A percentile compares a stretch with the other conserved stretches of the same genome.
phyloP scores from a whole-genome alignment of 2,797 vertebrate species.

The Anableps anableps region DNA sequence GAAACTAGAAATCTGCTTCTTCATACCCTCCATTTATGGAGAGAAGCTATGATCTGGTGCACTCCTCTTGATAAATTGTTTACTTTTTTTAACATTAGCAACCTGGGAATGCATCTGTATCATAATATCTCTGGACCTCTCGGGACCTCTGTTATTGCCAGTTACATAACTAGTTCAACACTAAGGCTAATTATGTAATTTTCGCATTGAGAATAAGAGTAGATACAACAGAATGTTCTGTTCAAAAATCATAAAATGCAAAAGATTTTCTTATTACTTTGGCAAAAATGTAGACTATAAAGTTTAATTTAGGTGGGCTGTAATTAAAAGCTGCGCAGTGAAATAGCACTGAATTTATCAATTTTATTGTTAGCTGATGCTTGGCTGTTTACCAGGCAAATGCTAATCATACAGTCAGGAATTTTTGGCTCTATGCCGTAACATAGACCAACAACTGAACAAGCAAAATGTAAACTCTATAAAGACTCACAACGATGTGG shows the following conservation, averaged over 20 bases:
- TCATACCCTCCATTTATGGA: not conserved
- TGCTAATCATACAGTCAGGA: conserved; percentile 26
- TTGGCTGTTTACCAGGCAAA: conserved; percentile 19
- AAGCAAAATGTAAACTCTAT: not conserved
- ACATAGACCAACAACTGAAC: not conserved
- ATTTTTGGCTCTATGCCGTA: not conserved
- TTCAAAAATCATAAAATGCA: conserved; percentile 23
- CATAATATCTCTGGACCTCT: conserved; percentile 16
- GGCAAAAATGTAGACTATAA: conserved; percentile 21
- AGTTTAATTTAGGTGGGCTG: conserved; percentile 34
- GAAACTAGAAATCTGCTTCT: not conserved
- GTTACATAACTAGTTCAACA: conserved; percentile 38
- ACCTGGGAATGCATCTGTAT: not conserved
- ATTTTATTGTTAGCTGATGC: conserved; percentile 41
- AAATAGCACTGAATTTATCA: conserved; percentile 39
- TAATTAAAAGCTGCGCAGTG: conserved; percentile 39
- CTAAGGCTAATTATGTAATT: conserved; percentile 26
- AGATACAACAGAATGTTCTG: not conserved
- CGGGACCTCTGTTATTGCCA: conserved; percentile 34
- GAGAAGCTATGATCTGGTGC: too few relatives aligned
- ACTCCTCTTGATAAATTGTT: not conserved
- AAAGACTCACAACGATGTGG: conserved; percentile 16
- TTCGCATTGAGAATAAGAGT: conserved; percentile 7
- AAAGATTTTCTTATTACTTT: conserved; percentile 13
- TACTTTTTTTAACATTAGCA: not conserved